Conservation (phyloP, 1,140 invertebrate genomes). For the Popillia japonica region DNA sequence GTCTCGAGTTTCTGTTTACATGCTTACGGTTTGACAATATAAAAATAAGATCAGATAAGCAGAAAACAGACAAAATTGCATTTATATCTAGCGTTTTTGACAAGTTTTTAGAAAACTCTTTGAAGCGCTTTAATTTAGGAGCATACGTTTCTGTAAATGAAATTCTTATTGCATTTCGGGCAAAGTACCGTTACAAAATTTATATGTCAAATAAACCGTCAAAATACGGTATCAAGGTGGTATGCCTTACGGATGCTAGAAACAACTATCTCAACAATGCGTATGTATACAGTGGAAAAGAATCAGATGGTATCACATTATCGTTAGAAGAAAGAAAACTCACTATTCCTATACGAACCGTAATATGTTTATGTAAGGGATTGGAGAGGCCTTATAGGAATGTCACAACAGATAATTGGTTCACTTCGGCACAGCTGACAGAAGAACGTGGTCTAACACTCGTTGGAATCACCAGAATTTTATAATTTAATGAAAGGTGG, state of each 20-base stretch:
- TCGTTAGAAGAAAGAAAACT: slow-evolving; percentile 48
- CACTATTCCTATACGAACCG: slow-evolving; percentile 48
- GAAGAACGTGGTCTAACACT: slow-evolving; percentile 3
- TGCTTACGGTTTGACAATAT: no score
- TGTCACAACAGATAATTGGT: slow-evolving; percentile 52
- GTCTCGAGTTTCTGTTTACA: no score
- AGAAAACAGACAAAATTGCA: no score
- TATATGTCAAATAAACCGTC: slow-evolving; percentile 62
- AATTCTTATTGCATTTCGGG: slow-evolving; percentile 59
- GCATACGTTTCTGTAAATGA: slow-evolving; percentile 54
- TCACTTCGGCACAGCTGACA: no score
- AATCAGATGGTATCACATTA: slow-evolving; percentile 47
- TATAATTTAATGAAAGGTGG: background rate
- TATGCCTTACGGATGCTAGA: slow-evolving; percentile 54
- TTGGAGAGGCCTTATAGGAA: slow-evolving; percentile 54
- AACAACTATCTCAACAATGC: slow-evolving; percentile 56
- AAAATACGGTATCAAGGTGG: slow-evolving; percentile 63
- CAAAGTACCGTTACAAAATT: slow-evolving; percentile 57
- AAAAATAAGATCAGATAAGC: no score
- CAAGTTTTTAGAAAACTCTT: no score
- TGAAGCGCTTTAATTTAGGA: no score
- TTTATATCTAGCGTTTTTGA: no score
- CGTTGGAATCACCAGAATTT: background rate
- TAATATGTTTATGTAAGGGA: slow-evolving; percentile 51
- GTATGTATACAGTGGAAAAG: slow-evolving; percentile 57